Percentiles rank a stretch among this genome's conserved stretches.
These are phyloP conservation scores for Callospermophilus lateralis DNA, from an alignment of 2,113 vertebrate genomes.

Conservation along the genomic window DNA sequence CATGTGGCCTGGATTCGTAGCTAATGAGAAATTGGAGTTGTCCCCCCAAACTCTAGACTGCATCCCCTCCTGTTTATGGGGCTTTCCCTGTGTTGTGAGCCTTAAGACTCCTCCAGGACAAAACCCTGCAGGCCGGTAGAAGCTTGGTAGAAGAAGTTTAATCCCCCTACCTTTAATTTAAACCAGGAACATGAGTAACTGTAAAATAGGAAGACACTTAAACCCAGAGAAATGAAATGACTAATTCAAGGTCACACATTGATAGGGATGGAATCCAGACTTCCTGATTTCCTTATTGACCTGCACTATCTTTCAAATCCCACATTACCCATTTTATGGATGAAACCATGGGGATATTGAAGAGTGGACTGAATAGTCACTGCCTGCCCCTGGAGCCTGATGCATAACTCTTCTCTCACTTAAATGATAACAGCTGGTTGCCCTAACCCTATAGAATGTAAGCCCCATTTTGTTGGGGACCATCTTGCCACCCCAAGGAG, in stretches of 20 bases:
- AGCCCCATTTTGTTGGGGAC: neutral
- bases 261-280: conserved; percentile 63
- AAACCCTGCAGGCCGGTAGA: neutral
- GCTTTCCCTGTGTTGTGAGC: neutral
- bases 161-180: neutral
- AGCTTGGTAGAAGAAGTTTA: neutral
- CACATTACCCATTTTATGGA: conserved; percentile 58
- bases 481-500: neutral
- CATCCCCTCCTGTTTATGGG: too few relatives aligned
- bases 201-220: conserved; percentile 37
- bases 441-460: neutral
- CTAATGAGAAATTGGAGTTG: conserved; percentile 20
- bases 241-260: conserved; percentile 48
- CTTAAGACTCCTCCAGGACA: too few relatives aligned
- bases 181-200: neutral
- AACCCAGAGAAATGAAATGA: conserved; percentile 60
- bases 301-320: conserved; percentile 40
- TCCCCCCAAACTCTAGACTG: neutral
- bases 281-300: conserved; percentile 55
- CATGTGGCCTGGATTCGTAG: conserved; percentile 36
- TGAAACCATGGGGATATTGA: conserved; percentile 57
- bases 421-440: conserved; percentile 33
- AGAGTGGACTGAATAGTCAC: conserved; percentile 45
- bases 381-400: neutral
- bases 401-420: conserved; percentile 38